phyloP scores from a whole-genome alignment of 64 coral and sea anemone species.

The Montipora sp. region DNA sequence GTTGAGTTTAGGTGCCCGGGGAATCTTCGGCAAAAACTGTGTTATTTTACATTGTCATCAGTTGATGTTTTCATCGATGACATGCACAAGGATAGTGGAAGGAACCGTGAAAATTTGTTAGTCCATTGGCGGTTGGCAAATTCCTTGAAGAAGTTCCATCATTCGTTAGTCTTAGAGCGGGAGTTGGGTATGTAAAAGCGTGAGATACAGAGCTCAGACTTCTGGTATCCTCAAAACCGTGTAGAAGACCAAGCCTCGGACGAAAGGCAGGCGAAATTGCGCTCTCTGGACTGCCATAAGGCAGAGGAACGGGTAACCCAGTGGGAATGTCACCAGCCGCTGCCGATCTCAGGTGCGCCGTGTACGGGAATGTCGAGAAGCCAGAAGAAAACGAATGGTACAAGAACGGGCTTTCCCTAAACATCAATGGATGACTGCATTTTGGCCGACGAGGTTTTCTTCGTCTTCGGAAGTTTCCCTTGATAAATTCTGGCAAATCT shows the following conservation, averaged over 20 bases:
- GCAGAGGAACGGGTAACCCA: conserved; percentile 5
- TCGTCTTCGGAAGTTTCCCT: conserved; percentile 78
- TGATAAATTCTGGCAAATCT: conserved; percentile 84
- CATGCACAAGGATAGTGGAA: conserved; percentile 49
- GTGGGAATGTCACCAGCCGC: conserved; percentile 17
- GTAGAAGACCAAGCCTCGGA: conserved; percentile 35
- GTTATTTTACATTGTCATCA: neutral
- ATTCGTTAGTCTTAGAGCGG: neutral
- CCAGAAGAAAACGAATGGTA: conserved; percentile 18
- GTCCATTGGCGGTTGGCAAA: conserved; percentile 1
- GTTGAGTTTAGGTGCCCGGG: neutral
- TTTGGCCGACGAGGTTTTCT: conserved; percentile 72
- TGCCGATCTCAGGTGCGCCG: conserved; percentile 18
- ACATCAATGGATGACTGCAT: conserved; percentile 51
- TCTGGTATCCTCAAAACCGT: conserved; percentile 13
- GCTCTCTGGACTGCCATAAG: neutral
- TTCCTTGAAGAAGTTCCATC: conserved; percentile 14
- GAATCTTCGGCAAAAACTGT: neutral
- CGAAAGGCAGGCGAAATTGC: conserved; percentile 5
- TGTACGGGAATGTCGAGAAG: conserved; percentile 48
- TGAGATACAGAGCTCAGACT: conserved; percentile 12
- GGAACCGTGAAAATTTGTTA: conserved; percentile 15
- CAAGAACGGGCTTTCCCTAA: conserved; percentile 25
- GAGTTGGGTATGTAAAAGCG: conserved; percentile 27
- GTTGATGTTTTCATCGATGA: neutral